These are phyloP conservation scores for Gephyroberyx darwinii DNA, from an alignment of 2,797 vertebrate species.

Conservation along the genomic window DNA sequence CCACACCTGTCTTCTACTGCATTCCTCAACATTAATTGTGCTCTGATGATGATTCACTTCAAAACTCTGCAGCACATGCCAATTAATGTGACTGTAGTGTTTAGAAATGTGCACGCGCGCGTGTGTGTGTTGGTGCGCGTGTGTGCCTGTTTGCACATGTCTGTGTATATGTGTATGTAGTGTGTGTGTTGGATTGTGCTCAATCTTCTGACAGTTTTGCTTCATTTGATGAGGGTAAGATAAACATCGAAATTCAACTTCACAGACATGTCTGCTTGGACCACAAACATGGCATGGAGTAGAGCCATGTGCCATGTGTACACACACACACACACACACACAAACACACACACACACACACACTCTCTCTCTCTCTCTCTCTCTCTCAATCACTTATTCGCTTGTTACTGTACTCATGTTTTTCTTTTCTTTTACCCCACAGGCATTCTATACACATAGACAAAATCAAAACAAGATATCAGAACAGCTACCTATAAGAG, in stretches of 20 bases:
- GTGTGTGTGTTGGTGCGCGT: background rate
- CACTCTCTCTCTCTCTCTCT: conserved; percentile 1
- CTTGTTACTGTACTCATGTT: conserved; percentile 22
- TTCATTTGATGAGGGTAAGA: conserved; percentile 28
- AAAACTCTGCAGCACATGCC: conserved; percentile 13
- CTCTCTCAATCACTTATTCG: background rate
- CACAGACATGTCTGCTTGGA: background rate
- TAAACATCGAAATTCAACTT: conserved; percentile 13
- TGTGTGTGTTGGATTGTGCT: conserved; percentile 10
- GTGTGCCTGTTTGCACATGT: background rate
- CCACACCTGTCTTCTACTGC: conserved; percentile 56
- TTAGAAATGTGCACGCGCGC: background rate
- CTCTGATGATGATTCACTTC: conserved; percentile 6
- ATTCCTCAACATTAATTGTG: conserved; percentile 37
- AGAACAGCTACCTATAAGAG: conserved; percentile 34
- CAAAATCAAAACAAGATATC: conserved; percentile 47
- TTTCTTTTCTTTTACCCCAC: conserved; percentile 21
- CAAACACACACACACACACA: background rate
- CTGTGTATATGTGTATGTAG: conserved; percentile 2
- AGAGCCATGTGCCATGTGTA: too few species aligned
- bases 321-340: background rate
- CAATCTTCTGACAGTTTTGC: background rate
- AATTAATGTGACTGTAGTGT: background rate
- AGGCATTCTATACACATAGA: conserved; percentile 13
- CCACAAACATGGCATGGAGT: background rate